phyloP scores from a whole-genome alignment of 2,113 vertebrate genomes.

The Equus przewalskii region DNA sequence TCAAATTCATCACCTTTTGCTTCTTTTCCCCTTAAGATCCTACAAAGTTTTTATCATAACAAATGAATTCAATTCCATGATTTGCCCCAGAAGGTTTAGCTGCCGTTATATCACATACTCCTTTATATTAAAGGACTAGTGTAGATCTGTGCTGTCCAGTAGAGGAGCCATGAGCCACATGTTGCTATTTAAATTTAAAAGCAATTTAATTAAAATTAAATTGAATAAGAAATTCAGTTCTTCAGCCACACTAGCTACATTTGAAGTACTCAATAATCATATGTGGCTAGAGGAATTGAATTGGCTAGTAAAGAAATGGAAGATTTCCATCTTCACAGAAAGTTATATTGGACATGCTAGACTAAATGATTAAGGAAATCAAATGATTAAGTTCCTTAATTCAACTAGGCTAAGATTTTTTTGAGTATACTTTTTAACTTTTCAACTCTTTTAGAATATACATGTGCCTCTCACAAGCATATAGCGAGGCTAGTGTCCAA shows the following conservation, averaged over 20 bases:
- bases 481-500: background rate
- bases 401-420: background rate
- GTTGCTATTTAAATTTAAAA: conserved; percentile 35
- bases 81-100: background rate
- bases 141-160: background rate
- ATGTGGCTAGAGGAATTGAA: background rate
- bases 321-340: background rate
- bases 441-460: background rate
- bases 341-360: background rate
- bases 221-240: conserved; percentile 22
- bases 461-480: background rate
- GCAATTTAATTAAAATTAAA: conserved; percentile 30
- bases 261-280: background rate
- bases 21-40: background rate
- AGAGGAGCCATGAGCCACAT: background rate
- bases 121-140: background rate
- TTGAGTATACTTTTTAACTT: background rate
- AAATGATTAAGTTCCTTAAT: background rate
- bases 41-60: conserved; percentile 16
- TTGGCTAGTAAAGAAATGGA: background rate
- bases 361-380: background rate
- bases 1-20: background rate
- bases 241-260: background rate
- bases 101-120: background rate
- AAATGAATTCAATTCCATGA: background rate